These are phyloP conservation scores for Ctenopoma kingsleyae DNA, from an alignment of 2,797 vertebrate species.

Conservation along the genomic window DNA sequence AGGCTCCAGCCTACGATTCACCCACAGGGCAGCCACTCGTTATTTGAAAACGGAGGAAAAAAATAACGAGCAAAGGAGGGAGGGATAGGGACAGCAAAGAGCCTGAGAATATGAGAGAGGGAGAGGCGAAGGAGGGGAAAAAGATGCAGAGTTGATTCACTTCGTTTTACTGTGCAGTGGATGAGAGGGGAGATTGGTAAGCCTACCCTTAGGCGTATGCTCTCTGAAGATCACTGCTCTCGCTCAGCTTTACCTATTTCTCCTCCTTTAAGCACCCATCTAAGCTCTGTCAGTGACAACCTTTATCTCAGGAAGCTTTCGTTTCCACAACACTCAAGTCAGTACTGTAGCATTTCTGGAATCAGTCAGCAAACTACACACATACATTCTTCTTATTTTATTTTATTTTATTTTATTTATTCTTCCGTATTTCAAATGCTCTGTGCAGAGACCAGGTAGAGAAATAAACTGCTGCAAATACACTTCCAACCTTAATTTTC, in stretches of 20 bases:
- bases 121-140: conserved; percentile 9
- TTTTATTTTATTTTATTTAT: neutral
- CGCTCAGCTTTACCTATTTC: conserved; percentile 54
- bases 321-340: conserved; percentile 30
- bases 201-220: conserved; percentile 46
- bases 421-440: neutral
- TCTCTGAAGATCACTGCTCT: conserved; percentile 54
- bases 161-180: conserved; percentile 38
- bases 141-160: conserved; percentile 58
- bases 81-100: conserved; percentile 33
- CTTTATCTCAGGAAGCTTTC: conserved; percentile 39
- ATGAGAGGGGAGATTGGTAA: conserved; percentile 56
- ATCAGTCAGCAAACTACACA: neutral
- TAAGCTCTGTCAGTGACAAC: conserved; percentile 46
- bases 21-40: conserved; percentile 75
- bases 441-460: neutral
- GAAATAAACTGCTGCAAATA: neutral
- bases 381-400: neutral
- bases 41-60: conserved; percentile 65
- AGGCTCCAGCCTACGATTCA: conserved; percentile 68
- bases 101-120: conserved; percentile 36
- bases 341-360: conserved; percentile 28
- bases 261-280: conserved; percentile 50
- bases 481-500: neutral
- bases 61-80: conserved; percentile 45